phyloP scores from a whole-genome alignment of 2,113 vertebrate species.

The Hyaena hyaena region DNA sequence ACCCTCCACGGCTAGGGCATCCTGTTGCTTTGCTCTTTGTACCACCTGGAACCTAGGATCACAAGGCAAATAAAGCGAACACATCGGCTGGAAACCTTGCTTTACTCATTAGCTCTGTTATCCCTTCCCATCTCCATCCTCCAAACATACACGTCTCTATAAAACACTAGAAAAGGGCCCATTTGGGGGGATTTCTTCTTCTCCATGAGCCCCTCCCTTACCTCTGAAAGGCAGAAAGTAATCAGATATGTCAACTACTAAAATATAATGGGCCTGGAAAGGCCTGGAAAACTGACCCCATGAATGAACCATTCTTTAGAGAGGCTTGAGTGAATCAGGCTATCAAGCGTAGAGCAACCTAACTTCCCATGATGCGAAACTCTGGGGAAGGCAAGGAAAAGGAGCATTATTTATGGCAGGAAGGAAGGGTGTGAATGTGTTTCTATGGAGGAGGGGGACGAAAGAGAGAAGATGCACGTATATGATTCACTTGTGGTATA shows the following conservation, averaged over 20 bases:
- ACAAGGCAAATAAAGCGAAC: background rate
- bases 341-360: background rate
- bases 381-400: constrained; percentile 33
- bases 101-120: constrained; percentile 20
- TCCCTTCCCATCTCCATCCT: background rate
- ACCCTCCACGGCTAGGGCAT: background rate
- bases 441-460: background rate
- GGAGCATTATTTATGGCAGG: constrained; percentile 55
- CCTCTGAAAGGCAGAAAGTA: constrained; percentile 26
- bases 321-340: background rate
- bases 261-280: constrained; percentile 31
- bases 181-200: background rate
- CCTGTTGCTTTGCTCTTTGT: background rate
- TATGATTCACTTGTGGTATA: constrained; percentile 66
- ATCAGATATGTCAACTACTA: background rate
- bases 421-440: constrained; percentile 44
- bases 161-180: background rate
- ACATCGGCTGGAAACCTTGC: background rate
- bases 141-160: background rate
- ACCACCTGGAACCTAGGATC: background rate
- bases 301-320: constrained; percentile 40
- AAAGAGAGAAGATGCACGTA: background rate
- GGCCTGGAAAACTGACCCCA: constrained; percentile 26
- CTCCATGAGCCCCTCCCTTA: background rate
- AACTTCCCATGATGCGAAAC: constrained; percentile 56